These are phyloP conservation scores for Laspeyria flexula DNA, from an alignment of 2,888 invertebrate genomes.

Conservation along the genomic window DNA sequence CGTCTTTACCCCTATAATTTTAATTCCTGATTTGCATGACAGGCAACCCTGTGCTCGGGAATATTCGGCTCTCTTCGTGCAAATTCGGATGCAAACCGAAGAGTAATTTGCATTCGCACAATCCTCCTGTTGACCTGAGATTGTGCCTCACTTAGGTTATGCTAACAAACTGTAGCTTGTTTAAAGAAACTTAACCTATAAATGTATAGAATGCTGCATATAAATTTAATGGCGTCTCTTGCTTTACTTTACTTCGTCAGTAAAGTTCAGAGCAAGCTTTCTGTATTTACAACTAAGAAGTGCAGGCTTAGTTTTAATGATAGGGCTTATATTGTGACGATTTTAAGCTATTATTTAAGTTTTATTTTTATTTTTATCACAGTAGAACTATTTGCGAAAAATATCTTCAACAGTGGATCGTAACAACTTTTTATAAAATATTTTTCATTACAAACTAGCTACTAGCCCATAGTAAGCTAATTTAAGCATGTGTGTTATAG, in stretches of 20 bases:
- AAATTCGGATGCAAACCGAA: slow-evolving; percentile 7
- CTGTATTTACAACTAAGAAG: no score
- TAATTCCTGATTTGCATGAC: slow-evolving; percentile 43
- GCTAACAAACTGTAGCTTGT: slow-evolving; percentile 22
- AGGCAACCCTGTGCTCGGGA: slow-evolving; percentile 29
- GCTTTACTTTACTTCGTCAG: background rate
- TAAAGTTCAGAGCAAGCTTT: background rate
- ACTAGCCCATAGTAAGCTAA: no score
- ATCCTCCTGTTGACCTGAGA: slow-evolving; percentile 31
- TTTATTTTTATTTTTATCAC: no score
- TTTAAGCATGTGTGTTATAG: no score
- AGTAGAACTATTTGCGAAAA: no score
- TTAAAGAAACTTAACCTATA: slow-evolving; percentile 2
- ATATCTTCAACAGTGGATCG: no score
- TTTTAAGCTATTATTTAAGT: no score
- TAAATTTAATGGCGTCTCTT: background rate
- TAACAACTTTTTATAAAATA: no score
- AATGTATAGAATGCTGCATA: slow-evolving; percentile 1
- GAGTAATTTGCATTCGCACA: slow-evolving; percentile 44
- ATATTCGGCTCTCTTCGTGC: slow-evolving; percentile 23
- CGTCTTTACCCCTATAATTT: slow-evolving; percentile 34
- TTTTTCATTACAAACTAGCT: no score
- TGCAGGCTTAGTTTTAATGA: no score
- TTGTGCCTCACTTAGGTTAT: slow-evolving; percentile 30
- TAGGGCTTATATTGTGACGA: no score